A percentile compares a stretch with the other conserved stretches of the same genome.
phyloP scores from a whole-genome alignment of 2,888 invertebrate species.

The Drosophila prostipennis region DNA sequence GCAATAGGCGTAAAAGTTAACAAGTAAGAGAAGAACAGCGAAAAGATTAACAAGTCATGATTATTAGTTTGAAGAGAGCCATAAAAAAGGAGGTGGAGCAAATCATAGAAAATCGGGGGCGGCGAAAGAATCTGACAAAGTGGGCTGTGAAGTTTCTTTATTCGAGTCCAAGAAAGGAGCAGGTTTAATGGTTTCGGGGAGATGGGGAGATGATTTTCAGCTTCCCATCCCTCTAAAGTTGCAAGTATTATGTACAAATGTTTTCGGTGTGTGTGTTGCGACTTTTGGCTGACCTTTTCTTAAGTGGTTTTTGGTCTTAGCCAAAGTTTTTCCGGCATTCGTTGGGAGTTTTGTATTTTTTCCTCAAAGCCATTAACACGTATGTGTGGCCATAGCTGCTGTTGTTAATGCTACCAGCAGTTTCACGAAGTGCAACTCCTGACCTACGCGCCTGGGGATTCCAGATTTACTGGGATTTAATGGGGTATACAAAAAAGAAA shows the following conservation, averaged over 20 bases:
- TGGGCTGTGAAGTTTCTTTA: slow-evolving; percentile 10
- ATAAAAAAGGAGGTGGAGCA: slow-evolving; percentile 3
- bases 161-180: slow-evolving; percentile 4
- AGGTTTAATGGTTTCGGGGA: slow-evolving; percentile 6
- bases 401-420: slow-evolving; percentile 36
- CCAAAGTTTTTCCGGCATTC: slow-evolving; percentile 47
- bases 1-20: slow-evolving; percentile 7
- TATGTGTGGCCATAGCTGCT: slow-evolving; percentile 40
- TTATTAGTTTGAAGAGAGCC: slow-evolving; percentile 66
- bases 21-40: slow-evolving; percentile 57
- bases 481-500: neutral
- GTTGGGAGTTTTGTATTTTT: neutral
- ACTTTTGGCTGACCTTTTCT: slow-evolving; percentile 46
- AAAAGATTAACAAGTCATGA: slow-evolving; percentile 81
- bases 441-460: slow-evolving; percentile 38
- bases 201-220: slow-evolving; percentile 18
- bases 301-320: slow-evolving; percentile 42
- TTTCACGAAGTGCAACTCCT: slow-evolving; percentile 61
- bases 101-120: slow-evolving; percentile 7
- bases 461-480: neutral
- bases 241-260: neutral
- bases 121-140: slow-evolving; percentile 3
- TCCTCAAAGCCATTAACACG: slow-evolving; percentile 23
- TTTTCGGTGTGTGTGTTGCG: neutral
- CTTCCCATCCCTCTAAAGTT: slow-evolving; percentile 4